Evolutionary conservation across 2,113 vertebrate species (phyloP).

Genomic region (Herpailurus yagouaroundi): DNA sequence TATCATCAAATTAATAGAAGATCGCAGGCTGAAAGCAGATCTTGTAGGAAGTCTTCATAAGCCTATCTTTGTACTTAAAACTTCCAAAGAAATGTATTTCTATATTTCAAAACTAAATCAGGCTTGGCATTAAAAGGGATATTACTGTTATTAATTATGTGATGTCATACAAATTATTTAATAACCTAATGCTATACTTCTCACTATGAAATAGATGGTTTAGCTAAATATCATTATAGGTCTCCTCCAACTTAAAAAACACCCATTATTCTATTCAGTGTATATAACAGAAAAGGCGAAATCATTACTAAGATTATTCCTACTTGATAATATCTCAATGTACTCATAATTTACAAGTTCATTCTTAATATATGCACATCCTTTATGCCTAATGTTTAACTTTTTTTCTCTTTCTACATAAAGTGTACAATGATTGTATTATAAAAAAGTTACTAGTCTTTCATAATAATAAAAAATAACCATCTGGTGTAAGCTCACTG

Average conservation of each 20-base stretch:
- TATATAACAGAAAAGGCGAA: constrained; percentile 17
- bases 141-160: constrained; percentile 49
- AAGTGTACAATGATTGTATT: not conserved
- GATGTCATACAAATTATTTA: constrained; percentile 4
- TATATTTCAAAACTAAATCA: not conserved
- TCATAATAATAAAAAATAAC: constrained; percentile 7
- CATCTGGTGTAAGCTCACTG: not conserved
- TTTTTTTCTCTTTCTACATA: not conserved
- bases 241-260: constrained; percentile 32
- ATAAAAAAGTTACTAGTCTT: constrained; percentile 30
- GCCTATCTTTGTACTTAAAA: not conserved
- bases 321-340: not conserved
- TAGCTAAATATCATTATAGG: not conserved
- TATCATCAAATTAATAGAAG: constrained; percentile 3
- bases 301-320: not conserved
- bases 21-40: constrained; percentile 15
- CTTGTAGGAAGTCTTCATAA: not conserved
- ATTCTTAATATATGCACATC: not conserved
- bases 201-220: not conserved
- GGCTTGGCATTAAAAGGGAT: not conserved
- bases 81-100: not conserved
- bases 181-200: not conserved
- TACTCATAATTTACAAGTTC: not conserved
- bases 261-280: not conserved
- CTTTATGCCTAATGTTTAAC: constrained; percentile 18